phyloP scores from a whole-genome alignment of 2,888 invertebrate genomes.

The Xanthorhoe spadicearia region DNA sequence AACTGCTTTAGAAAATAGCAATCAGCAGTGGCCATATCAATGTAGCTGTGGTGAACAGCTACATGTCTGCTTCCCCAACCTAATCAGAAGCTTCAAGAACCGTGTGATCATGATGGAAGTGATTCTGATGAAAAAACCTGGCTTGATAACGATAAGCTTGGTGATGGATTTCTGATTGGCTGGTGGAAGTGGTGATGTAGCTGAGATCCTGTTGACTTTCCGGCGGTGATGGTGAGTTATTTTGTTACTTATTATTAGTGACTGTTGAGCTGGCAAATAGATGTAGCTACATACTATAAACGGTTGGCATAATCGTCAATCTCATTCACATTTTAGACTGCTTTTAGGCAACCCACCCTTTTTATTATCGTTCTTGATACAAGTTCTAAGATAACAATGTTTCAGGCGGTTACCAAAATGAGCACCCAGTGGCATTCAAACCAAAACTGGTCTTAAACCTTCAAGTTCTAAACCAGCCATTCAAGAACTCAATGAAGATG shows the following conservation, averaged over 20 bases:
- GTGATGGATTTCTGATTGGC: not conserved
- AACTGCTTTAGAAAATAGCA: not conserved
- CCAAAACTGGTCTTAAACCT: constrained; percentile 1
- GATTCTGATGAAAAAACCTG: not conserved
- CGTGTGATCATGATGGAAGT: not conserved
- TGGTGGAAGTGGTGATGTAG: not conserved
- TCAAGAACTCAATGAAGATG: constrained; percentile 23
- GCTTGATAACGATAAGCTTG: not conserved
- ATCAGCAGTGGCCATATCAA: not conserved
- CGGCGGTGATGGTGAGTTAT: not conserved
- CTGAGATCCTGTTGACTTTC: not conserved
- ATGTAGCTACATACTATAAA: too few species aligned
- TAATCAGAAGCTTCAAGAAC: not conserved
- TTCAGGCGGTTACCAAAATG: not conserved
- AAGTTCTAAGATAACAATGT: too few species aligned
- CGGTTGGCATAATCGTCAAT: too few species aligned
- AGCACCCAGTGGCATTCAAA: not conserved
- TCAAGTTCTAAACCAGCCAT: not conserved
- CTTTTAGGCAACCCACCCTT: too few species aligned
- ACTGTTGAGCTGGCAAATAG: not conserved
- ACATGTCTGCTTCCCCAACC: not conserved
- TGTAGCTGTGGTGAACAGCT: not conserved
- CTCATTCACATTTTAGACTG: too few species aligned
- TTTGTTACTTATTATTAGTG: not conserved
- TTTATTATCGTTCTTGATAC: too few species aligned